A percentile compares a stretch with the other conserved stretches of the same genome.
phyloP scores from a whole-genome alignment of 2,113 vertebrate genomes.

The Neogale vison region DNA sequence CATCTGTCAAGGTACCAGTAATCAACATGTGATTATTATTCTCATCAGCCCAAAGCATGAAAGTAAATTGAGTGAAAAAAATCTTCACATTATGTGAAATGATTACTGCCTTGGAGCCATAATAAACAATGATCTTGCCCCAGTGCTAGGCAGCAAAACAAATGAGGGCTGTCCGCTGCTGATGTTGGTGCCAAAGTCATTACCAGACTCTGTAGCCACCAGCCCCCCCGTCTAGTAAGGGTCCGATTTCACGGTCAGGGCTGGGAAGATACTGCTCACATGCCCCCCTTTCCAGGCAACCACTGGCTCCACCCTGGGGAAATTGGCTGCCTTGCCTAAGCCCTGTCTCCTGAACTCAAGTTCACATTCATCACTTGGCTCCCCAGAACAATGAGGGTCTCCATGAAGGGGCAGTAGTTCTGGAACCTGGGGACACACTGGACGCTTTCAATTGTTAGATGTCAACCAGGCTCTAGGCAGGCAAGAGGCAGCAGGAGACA shows the following conservation, averaged over 20 bases:
- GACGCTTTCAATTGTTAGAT: neutral
- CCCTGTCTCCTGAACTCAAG: neutral
- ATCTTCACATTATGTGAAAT: constrained; percentile 84
- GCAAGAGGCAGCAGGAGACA: neutral
- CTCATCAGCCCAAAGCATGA: constrained; percentile 85
- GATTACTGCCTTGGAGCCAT: constrained; percentile 86
- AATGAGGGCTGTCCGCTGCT: constrained; percentile 80
- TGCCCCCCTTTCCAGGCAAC: neutral
- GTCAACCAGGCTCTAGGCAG: neutral
- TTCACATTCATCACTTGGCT: neutral
- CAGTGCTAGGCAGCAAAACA: constrained; percentile 79
- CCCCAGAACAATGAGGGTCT: neutral
- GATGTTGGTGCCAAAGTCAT: constrained; percentile 63
- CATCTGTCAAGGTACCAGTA: constrained; percentile 79
- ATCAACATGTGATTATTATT: constrained; percentile 84
- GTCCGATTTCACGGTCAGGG: constrained; percentile 68
- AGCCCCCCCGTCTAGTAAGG: constrained; percentile 38
- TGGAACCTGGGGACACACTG: neutral
- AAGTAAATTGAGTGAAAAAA: constrained; percentile 87
- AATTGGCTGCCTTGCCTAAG: neutral
- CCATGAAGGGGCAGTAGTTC: neutral
- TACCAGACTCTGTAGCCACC: constrained; percentile 54
- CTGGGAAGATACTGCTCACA: neutral
- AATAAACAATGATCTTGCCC: constrained; percentile 82
- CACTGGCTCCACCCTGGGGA: neutral